Evolutionary conservation across 2,888 invertebrate species (phyloP).

Genomic region (Leucania comma): DNA sequence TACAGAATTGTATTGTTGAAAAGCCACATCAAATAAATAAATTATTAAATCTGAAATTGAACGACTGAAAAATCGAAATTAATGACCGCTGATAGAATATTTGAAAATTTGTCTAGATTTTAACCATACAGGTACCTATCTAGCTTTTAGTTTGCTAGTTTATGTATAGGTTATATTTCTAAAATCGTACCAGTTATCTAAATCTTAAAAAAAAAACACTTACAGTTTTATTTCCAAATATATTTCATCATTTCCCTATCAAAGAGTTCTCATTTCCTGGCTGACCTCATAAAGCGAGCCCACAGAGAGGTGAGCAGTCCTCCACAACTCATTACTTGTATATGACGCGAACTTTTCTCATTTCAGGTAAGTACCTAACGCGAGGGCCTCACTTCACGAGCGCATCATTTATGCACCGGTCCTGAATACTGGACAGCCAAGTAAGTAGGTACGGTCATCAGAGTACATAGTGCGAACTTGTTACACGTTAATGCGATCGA

Average conservation of each 20-base stretch:
- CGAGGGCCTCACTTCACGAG: conserved; percentile 6
- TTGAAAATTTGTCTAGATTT: no score
- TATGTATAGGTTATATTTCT: no score
- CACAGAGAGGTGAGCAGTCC: conserved; percentile 13
- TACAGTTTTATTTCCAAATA: not conserved
- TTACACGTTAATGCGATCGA: no score
- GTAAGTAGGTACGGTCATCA: conserved; percentile 36
- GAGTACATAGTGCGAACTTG: not conserved
- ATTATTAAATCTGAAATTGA: no score
- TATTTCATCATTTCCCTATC: not conserved
- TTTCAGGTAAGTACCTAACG: conserved; percentile 67
- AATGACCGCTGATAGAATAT: no score
- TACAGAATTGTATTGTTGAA: no score
- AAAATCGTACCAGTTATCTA: not conserved
- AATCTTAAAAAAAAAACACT: not conserved
- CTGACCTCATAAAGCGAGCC: not conserved
- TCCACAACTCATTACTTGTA: conserved; percentile 34
- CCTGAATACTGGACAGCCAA: conserved; percentile 5
- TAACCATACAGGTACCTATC: no score
- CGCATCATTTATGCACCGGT: conserved; percentile 51
- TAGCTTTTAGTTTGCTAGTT: no score
- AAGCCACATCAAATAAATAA: no score
- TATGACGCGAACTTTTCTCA: conserved; percentile 62
- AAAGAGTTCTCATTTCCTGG: conserved; percentile 16
- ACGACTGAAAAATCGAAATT: no score